Evolutionary conservation across 2,888 invertebrate genomes (phyloP).

Genomic region (Podabrus alpinus): DNA sequence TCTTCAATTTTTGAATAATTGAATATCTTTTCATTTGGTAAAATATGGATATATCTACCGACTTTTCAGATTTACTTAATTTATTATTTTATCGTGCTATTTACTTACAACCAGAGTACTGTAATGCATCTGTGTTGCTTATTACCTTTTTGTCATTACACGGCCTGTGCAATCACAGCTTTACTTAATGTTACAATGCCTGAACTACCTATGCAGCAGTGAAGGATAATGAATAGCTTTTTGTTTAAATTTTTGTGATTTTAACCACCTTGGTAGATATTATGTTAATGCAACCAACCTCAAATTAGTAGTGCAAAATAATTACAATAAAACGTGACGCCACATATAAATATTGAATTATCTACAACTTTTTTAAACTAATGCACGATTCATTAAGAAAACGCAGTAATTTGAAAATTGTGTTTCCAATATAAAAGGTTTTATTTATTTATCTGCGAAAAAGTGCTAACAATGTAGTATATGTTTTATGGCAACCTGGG

Average conservation of each 20-base stretch:
- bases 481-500: slow-evolving; percentile 9
- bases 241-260: neutral
- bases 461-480: slow-evolving; percentile 11
- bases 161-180: neutral
- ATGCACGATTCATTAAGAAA: neutral
- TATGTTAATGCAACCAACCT: too few relatives aligned
- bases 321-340: neutral
- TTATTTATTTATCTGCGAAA: slow-evolving; percentile 10
- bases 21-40: neutral
- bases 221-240: neutral
- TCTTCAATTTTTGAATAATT: neutral
- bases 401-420: neutral
- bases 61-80: neutral
- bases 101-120: neutral
- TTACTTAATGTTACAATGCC: neutral
- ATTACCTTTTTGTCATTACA: neutral
- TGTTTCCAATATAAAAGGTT: slow-evolving; percentile 11
- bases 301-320: too few relatives aligned
- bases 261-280: neutral
- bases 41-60: neutral
- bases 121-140: too few relatives aligned
- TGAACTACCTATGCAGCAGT: neutral
- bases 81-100: neutral
- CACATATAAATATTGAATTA: neutral
- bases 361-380: neutral